phyloP scores from a whole-genome alignment of 2,888 invertebrate genomes.

The Orchesella flavescens region DNA sequence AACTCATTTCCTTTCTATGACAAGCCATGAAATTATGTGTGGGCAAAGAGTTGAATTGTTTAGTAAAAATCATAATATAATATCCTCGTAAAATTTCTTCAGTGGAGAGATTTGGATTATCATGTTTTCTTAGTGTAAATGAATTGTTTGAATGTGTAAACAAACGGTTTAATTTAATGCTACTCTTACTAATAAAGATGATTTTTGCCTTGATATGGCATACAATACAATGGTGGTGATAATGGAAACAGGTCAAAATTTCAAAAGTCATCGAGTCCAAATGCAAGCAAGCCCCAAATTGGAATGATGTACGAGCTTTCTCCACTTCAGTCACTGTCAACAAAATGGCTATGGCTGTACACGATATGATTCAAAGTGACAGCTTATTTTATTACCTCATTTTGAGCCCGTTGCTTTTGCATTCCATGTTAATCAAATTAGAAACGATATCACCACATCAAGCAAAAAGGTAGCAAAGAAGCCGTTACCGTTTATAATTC shows the following conservation, averaged over 20 bases:
- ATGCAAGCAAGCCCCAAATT: background rate
- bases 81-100: too few relatives aligned
- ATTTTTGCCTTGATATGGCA: background rate
- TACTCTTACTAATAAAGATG: background rate
- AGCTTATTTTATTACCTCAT: background rate
- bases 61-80: too few relatives aligned
- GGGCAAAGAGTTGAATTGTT: background rate
- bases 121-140: background rate
- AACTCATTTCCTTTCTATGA: constrained; percentile 8
- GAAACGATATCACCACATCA: background rate
- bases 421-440: background rate
- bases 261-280: constrained; percentile 6
- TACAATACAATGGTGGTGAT: background rate
- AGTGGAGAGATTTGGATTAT: too few relatives aligned
- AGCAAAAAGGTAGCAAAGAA: background rate
- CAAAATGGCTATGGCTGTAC: too few relatives aligned
- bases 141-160: background rate
- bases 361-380: background rate
- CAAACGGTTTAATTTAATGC: background rate
- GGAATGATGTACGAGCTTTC: constrained; percentile 24
- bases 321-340: background rate
- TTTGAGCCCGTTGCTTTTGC: background rate
- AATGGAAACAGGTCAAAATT: background rate
- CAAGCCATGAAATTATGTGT: background rate
- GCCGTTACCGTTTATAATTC: background rate